Evolutionary conservation across 2,888 invertebrate genomes (phyloP), one percentile per base, ranked within the genome.

Genomic region (Gymnocheta viridis): DNA sequence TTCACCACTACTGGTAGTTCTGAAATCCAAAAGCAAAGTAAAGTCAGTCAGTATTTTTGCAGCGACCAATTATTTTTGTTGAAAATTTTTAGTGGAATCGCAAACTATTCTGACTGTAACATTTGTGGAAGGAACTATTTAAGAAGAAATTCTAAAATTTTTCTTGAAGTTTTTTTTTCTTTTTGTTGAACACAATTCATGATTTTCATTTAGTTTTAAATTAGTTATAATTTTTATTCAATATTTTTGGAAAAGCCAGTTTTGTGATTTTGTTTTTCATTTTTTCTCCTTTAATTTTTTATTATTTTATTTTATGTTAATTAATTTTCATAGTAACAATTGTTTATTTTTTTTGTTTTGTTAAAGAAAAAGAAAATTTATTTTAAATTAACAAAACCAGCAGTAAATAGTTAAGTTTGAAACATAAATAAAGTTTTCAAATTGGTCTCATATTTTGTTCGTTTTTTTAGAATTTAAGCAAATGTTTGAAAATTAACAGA

Each of bases 381-480:
- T 27, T 58, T 76, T 12, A 66, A 51, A 35, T 14, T 62, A 85
- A 54, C 17, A 35, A 10, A 85, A 32, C 19, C 38, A 73, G 32
- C 49, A 32, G 14, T 19, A 76, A 51, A 66, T 51, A 64, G 79
- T 74, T 56, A 85, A 81, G 66, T 79, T 82, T 85, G 73, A 85
- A 85, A 82, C 69, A 51, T 76, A 76, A 76, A 82, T 87, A 85
- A 85, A 87, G 88, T 89, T 89, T 91, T 91, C 91, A 89, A 91
- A 91, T 91, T 91, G 91, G 91, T 91, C 91, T 91, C 91, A 91
- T 86, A 79, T 82, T 74, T 85, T 82, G 64, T 82, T 74, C 70
- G 86, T 82, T 62, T 62, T 85, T 85, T 85, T 86, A 82, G 17
- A 76, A 77, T 82, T 76, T 84, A 80, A 78, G 82, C 82, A 86